These are phyloP conservation scores for Griposia aprilina DNA, from an alignment of 2,888 invertebrate genomes.

Conservation along the genomic window DNA sequence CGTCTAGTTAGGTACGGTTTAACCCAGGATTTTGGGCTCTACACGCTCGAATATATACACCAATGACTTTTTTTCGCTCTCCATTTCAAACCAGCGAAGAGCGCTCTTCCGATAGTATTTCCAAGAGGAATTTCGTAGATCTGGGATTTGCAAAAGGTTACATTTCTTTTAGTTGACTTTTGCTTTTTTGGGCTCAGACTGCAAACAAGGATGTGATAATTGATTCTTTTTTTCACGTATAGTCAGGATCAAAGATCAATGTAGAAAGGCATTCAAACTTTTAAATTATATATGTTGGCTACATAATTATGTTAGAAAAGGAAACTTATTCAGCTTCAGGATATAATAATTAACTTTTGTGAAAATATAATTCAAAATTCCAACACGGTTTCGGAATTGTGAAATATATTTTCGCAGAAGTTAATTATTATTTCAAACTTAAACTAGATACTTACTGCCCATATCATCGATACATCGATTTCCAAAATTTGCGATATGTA, in stretches of 20 bases:
- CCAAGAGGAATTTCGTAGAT: conserved; percentile 48
- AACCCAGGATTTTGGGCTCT: conserved; percentile 69
- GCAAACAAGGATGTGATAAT: conserved; percentile 13
- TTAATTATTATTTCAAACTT: background rate
- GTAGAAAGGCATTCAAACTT: background rate
- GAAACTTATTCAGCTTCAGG: too few species aligned
- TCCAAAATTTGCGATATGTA: background rate
- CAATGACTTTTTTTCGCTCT: conserved; percentile 60
- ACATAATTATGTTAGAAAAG: background rate
- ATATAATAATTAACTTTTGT: background rate
- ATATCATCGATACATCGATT: conserved; percentile 1
- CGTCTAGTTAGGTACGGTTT: conserved; percentile 71
- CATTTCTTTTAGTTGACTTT: conserved; percentile 10
- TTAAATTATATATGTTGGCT: background rate
- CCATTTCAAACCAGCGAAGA: conserved; percentile 62
- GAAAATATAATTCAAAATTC: too few species aligned
- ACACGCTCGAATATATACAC: conserved; percentile 53
- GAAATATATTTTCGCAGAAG: background rate
- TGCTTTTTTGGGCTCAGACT: background rate
- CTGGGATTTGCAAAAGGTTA: conserved; percentile 34
- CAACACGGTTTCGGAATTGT: background rate
- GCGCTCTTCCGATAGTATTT: conserved; percentile 43
- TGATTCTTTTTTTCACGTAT: conserved; percentile 9
- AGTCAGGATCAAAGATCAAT: background rate
- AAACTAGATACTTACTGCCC: background rate